Base-by-base conservation (phyloP, 2,888 invertebrate species). In the Plebejus argus region DNA sequence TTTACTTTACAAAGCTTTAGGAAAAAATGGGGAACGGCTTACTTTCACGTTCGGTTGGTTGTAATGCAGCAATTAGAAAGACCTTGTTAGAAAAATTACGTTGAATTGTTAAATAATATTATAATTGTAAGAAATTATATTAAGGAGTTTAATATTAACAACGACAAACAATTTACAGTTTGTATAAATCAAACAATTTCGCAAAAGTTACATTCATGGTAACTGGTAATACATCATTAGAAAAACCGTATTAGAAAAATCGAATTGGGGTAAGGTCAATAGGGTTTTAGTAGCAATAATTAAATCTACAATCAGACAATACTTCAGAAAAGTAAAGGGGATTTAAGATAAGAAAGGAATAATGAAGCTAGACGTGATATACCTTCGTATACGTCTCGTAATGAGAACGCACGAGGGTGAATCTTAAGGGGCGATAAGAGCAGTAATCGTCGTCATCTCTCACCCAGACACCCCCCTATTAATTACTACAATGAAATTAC, bases 361-460 rank as follows among this genome's bases (percentile, higher is more conserved):
- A 66, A 66, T 66, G 18, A 70, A 49, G 53, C 28, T 56, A 75
- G 35, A 77, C 75, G 86, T 83, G 85, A 72, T 72, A 72, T 45
- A 72, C 45, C 39, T 20, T 12, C 20, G 39, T 12, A 39, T 39
- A 45, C 20, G 72, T 39, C 5, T 45, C 28, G 33, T 74, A 74
- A 74, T 74, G 74, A 74, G 74, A 28, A 74, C 45, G 74, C 74
- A 53, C 83, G 79, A 81, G 78, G 80, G 81, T 83, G 82, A 84
- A 83, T 83, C 87, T 86, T 83, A 82, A 85, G 81, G 87, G 88
- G 87, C 90, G 91, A 92, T 90, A 89, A 87, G 87, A 87, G 90
- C 86, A 90, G 91, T 93, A 90, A 91, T 91, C 90, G 85, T 87
- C 84, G 83, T 85, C 89, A 91, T 92, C 88, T 85, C 86, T 91